phyloP scores from a whole-genome alignment of 1,140 invertebrate species.

The Micrasema longulum region DNA sequence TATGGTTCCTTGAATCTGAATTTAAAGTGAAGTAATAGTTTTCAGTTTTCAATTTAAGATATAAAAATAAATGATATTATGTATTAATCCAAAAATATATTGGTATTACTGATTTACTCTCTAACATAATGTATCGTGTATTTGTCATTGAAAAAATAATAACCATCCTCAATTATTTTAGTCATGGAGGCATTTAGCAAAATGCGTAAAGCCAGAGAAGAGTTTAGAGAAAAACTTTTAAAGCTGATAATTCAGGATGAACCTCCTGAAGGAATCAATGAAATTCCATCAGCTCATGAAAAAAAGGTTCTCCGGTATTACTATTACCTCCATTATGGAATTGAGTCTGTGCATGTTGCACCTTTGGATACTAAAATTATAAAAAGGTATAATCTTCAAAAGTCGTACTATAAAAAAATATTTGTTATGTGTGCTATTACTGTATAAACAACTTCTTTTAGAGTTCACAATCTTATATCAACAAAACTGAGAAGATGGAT shows the following conservation, averaged over 20 bases:
- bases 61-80: too few species aligned
- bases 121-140: too few species aligned
- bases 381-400: slow-evolving; percentile 61
- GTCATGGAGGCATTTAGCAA: slow-evolving; percentile 73
- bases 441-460: too few species aligned
- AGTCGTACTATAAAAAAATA: too few species aligned
- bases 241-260: slow-evolving; percentile 75
- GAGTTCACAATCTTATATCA: slow-evolving; percentile 64
- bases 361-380: slow-evolving; percentile 77
- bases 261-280: slow-evolving; percentile 57
- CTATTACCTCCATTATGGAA: slow-evolving; percentile 89
- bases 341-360: slow-evolving; percentile 87
- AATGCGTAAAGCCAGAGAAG: slow-evolving; percentile 80
- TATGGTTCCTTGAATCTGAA: too few species aligned
- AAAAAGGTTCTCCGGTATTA: slow-evolving; percentile 85
- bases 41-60: too few species aligned
- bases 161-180: too few species aligned
- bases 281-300: slow-evolving; percentile 72
- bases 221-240: slow-evolving; percentile 84
- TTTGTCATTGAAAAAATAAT: too few species aligned
- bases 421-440: too few species aligned
- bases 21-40: too few species aligned
- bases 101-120: too few species aligned
- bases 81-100: too few species aligned
- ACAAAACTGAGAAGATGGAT: slow-evolving; percentile 70